Evolutionary conservation across 1,140 invertebrate genomes (phyloP).

Genomic region (Diorhabda carinulata): DNA sequence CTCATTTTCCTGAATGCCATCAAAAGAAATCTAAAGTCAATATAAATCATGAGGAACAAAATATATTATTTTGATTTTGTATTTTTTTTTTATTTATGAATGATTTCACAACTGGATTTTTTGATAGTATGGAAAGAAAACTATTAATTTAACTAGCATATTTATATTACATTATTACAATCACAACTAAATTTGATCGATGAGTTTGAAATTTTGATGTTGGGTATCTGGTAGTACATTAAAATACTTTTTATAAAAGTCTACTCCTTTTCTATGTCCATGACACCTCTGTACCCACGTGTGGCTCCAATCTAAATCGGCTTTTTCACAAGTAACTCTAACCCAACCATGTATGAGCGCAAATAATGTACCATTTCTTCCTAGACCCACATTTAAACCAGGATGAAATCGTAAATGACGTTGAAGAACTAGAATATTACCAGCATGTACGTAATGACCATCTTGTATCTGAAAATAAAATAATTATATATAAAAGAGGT

Average conservation of each 20-base stretch:
- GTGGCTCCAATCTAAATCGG: conserved; percentile 67
- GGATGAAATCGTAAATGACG: conserved; percentile 69
- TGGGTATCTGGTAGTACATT: conserved; percentile 72
- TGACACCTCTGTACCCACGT: conserved; percentile 64
- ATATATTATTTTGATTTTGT: too few relatives aligned
- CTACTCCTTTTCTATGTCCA: conserved; percentile 54
- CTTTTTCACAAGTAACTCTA: conserved; percentile 70
- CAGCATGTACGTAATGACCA: conserved; percentile 58
- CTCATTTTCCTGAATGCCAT: too few relatives aligned
- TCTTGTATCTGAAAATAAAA: conserved; percentile 49
- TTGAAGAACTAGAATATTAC: conserved; percentile 68
- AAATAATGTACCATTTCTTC: conserved; percentile 69
- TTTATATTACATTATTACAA: not conserved
- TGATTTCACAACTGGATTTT: too few relatives aligned
- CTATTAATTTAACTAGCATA: not conserved
- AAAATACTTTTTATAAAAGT: conserved; percentile 79
- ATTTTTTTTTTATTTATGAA: too few relatives aligned
- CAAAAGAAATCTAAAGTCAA: too few relatives aligned
- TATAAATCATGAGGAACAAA: too few relatives aligned
- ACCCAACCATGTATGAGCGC: conserved; percentile 71
- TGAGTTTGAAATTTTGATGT: conserved; percentile 68
- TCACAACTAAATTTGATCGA: conserved; percentile 58
- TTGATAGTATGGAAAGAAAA: too few relatives aligned
- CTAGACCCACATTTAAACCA: conserved; percentile 77
- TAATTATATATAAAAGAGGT: not conserved